Percentiles rank a stretch among this genome's conserved stretches.
Conservation (phyloP, 2,888 invertebrate species). For the Choreutis nemorana region DNA sequence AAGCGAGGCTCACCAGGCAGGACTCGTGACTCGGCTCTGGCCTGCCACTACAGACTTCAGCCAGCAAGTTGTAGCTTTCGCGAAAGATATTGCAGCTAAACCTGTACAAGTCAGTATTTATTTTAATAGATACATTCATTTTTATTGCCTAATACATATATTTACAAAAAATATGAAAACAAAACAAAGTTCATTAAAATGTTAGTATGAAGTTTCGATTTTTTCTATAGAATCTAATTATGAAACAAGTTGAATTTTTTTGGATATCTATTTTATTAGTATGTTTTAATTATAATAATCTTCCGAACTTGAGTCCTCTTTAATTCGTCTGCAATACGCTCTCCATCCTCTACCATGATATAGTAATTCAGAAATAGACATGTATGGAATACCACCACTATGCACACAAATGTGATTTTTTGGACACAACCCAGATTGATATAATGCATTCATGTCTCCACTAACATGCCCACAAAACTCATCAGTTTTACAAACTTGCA, state of each 20-base stretch:
- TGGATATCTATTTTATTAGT: neutral
- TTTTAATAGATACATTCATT: slow-evolving; percentile 1
- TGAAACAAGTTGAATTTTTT: neutral
- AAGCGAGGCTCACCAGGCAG: slow-evolving; percentile 77
- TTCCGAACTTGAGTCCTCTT: slow-evolving; percentile 33
- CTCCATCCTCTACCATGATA: slow-evolving; percentile 65
- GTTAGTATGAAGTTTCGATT: no score
- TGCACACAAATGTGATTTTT: slow-evolving; percentile 66
- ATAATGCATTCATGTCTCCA: slow-evolving; percentile 65
- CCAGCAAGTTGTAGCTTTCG: slow-evolving; percentile 75
- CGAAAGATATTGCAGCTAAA: slow-evolving; percentile 74
- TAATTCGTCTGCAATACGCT: slow-evolving; percentile 57
- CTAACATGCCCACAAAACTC: slow-evolving; percentile 71
- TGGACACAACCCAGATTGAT: slow-evolving; percentile 71
- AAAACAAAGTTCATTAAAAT: neutral
- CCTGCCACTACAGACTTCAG: slow-evolving; percentile 79
- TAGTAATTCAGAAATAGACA: slow-evolving; percentile 60
- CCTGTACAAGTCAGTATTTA: slow-evolving; percentile 73
- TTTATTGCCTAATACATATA: neutral
- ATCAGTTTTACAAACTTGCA: slow-evolving; percentile 54
- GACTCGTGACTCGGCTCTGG: slow-evolving; percentile 84
- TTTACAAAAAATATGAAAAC: neutral
- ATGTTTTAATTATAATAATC: slow-evolving; percentile 18
- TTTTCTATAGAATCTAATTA: no score
- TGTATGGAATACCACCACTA: slow-evolving; percentile 40